phyloP scores from a whole-genome alignment of 2,113 vertebrate genomes.

The Xenopus borealis region DNA sequence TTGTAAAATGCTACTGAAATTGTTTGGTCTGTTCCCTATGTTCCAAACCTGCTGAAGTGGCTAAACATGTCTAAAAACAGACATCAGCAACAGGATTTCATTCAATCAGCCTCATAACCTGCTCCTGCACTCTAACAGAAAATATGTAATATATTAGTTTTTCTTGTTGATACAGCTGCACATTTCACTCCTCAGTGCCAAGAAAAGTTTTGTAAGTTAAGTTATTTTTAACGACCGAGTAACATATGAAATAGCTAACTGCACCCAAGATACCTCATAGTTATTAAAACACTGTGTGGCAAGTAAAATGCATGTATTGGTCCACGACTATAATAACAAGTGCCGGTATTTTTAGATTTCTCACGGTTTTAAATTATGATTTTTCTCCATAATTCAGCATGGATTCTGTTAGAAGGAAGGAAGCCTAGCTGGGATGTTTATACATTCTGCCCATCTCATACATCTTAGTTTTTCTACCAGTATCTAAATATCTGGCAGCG shows the following conservation, averaged over 20 bases:
- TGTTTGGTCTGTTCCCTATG: too few species aligned
- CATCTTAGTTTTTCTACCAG: constrained; percentile 34
- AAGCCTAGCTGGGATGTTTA: constrained; percentile 38
- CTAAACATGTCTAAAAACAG: too few species aligned
- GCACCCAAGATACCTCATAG: constrained; percentile 20
- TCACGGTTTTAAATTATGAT: constrained; percentile 18
- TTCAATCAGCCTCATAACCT: too few species aligned
- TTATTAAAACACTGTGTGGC: constrained; percentile 19
- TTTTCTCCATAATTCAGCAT: constrained; percentile 22
- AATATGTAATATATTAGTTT: too few species aligned
- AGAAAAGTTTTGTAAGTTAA: constrained; percentile 11
- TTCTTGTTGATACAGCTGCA: constrained; percentile 36
- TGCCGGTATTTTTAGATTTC: constrained; percentile 33
- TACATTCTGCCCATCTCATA: constrained; percentile 33
- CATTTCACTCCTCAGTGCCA: constrained; percentile 7
- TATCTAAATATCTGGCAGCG: constrained; percentile 24
- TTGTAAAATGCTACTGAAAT: too few species aligned
- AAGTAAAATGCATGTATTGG: constrained; percentile 9
- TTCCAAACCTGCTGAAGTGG: too few species aligned
- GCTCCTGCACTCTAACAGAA: too few species aligned
- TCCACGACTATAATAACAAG: constrained; percentile 20
- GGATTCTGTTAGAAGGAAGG: constrained; percentile 37
- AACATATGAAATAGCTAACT: constrained; percentile 4
- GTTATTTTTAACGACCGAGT: neutral
- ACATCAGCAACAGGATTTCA: too few species aligned